Evolutionary conservation across 2,888 invertebrate genomes (phyloP), one percentile per base, ranked within the genome.

Genomic region (Phania funesta): DNA sequence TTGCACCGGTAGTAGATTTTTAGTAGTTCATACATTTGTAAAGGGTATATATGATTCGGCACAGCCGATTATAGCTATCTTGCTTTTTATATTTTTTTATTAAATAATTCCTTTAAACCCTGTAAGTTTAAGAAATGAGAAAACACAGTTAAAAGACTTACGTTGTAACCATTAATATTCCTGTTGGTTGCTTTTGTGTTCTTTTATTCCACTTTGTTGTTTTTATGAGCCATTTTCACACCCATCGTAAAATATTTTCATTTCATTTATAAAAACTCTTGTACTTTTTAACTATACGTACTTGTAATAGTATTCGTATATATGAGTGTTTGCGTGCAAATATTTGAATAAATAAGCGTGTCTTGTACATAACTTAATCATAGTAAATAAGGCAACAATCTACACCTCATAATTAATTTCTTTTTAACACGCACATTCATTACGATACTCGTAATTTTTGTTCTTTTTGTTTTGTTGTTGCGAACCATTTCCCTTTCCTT

Each of bases 181-280:
- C n/a, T n/a, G n/a, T n/a, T n/a, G n/a, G n/a, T 41, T 64, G 38
- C 44, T 62, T 56, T 71, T 70, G 52, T 32, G 60, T 56, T 29
- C 64, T 24, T 67, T 56, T 67, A 71, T 56, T n/a, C 32, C 20
- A 35, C 24, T 58, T 26, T 24, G 58, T 80, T 64, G 9, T 70
- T 18, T 73, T 78, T 64, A 80, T 75, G 70, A 70, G 64, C 62
- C 9, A 80, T 80, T 83, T 83, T 60, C 71, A 77, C 77, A 81
- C 81, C 81, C 77, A 81, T 81, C 71, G 77, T 81, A 81, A 80
- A 80, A 73, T 68, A 73, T 73, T 80, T 76, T 71, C 68, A 35
- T 73, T 71, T 56, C 26, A 44, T 52, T 78, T 48, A 9, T 18
- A 64, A 16, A 32, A 70, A 50, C 46, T 3, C 11, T 35, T 35